Evolutionary conservation across 1,140 invertebrate species (phyloP).

Genomic region (Drosophila nannoptera): DNA sequence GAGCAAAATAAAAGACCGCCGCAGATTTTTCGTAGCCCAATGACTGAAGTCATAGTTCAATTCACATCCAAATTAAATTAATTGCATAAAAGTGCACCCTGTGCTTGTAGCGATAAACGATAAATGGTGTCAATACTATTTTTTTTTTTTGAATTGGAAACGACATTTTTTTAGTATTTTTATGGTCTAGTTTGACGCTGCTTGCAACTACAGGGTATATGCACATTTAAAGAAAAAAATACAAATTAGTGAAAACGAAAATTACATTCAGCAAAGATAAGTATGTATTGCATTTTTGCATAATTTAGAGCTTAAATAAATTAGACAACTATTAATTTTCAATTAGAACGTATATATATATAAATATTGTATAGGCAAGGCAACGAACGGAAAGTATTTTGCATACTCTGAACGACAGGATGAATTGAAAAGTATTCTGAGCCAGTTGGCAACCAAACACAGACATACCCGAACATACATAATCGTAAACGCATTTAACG

Average conservation of each 20-base stretch:
- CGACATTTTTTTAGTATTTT: not conserved
- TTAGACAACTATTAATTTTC: conserved; percentile 42
- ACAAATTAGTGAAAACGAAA: not conserved
- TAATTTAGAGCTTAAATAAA: conserved; percentile 62
- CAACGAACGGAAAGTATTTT: conserved; percentile 53
- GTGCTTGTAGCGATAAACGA: conserved; percentile 2
- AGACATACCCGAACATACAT: conserved; percentile 73
- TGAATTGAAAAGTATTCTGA: conserved; percentile 46
- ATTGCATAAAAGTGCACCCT: not conserved
- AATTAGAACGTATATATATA: conserved; percentile 31
- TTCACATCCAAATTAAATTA: conserved; percentile 28
- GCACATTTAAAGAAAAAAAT: conserved; percentile 8
- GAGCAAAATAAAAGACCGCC: conserved; percentile 1
- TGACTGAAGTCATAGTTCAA: conserved; percentile 62
- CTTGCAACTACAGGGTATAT: conserved; percentile 5
- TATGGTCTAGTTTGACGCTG: not conserved
- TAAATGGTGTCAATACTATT: not conserved
- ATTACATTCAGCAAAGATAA: conserved; percentile 22
- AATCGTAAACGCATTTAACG: conserved; percentile 70
- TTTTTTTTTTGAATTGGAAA: not conserved
- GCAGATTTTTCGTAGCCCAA: conserved; percentile 44
- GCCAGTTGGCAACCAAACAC: conserved; percentile 38
- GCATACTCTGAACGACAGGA: conserved; percentile 1
- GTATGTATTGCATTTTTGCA: conserved; percentile 39
- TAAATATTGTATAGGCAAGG: conserved; percentile 38